These are phyloP conservation scores for Thumatha senex DNA, from an alignment of 2,888 invertebrate species.

Conservation along the genomic window DNA sequence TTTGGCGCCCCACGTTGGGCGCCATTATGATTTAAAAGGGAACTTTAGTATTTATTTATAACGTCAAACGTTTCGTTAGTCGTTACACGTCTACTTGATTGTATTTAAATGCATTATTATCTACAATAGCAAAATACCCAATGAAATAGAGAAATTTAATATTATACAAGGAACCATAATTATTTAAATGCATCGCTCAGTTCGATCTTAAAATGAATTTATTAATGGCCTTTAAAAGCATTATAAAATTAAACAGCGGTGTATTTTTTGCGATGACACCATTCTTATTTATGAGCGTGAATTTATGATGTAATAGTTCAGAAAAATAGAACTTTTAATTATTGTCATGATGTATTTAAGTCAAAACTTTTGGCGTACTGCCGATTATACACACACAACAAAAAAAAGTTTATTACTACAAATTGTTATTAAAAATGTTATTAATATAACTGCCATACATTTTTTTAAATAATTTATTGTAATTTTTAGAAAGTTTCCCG, in stretches of 20 bases:
- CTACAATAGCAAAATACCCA: conserved; percentile 56
- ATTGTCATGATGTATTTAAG: conserved; percentile 75
- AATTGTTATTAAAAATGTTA: conserved; percentile 34
- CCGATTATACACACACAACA: conserved; percentile 34
- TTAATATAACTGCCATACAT: conserved; percentile 34
- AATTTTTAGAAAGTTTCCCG: conserved; percentile 33
- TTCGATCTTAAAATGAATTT: conserved; percentile 38
- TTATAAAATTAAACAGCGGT: conserved; percentile 23
- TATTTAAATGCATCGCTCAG: conserved; percentile 61
- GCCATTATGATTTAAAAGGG: background rate
- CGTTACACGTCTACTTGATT: conserved; percentile 15
- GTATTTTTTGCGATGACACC: background rate
- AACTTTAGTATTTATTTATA: background rate
- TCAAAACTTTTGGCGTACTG: conserved; percentile 36
- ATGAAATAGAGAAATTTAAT: conserved; percentile 47
- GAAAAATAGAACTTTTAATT: conserved; percentile 72
- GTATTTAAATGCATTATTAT: conserved; percentile 56
- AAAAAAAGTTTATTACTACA: conserved; percentile 27
- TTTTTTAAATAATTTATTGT: conserved; percentile 42
- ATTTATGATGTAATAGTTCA: conserved; percentile 40
- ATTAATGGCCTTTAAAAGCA: conserved; percentile 28
- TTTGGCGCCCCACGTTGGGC: no score
- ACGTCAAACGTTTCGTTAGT: background rate
- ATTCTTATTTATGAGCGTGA: conserved; percentile 22
- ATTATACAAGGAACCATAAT: conserved; percentile 59